Evolutionary conservation across 2,113 vertebrate species (phyloP).

Genomic region (Mustela nigripes): DNA sequence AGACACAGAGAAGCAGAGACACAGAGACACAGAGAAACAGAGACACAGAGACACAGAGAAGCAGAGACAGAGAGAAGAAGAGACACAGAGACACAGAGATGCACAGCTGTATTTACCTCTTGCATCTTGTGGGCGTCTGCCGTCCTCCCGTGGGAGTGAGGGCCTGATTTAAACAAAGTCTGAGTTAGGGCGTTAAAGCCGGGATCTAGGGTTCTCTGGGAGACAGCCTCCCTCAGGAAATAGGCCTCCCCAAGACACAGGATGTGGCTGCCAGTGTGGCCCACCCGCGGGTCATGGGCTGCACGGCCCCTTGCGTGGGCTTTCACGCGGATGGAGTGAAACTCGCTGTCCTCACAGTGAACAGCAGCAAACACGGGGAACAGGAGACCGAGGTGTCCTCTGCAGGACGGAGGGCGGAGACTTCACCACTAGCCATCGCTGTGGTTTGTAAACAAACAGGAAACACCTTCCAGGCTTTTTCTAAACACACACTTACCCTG

Average conservation of each 20-base stretch:
- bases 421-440: neutral
- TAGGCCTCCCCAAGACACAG: neutral
- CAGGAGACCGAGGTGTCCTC: neutral
- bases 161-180: conserved; percentile 70
- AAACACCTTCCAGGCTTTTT: neutral
- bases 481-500: conserved; percentile 77
- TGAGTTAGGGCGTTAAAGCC: neutral
- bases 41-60: neutral
- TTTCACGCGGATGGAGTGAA: neutral
- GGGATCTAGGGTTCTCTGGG: too few relatives aligned
- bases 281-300: accelerated
- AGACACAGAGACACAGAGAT: neutral
- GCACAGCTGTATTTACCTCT: conserved; percentile 79
- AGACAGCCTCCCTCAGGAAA: neutral
- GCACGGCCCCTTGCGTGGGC: accelerated
- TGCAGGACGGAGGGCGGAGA: neutral
- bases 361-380: neutral
- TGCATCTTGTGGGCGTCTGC: conserved; percentile 70
- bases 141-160: conserved; percentile 66
- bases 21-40: too few relatives aligned
- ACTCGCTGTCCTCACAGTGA: neutral
- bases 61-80: too few relatives aligned
- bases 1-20: neutral
- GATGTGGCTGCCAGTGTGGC: neutral
- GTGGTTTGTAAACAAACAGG: neutral